These are phyloP conservation scores for Actinia tenebrosa DNA, from an alignment of 64 coral and sea anemone genomes.

Conservation along the genomic window DNA sequence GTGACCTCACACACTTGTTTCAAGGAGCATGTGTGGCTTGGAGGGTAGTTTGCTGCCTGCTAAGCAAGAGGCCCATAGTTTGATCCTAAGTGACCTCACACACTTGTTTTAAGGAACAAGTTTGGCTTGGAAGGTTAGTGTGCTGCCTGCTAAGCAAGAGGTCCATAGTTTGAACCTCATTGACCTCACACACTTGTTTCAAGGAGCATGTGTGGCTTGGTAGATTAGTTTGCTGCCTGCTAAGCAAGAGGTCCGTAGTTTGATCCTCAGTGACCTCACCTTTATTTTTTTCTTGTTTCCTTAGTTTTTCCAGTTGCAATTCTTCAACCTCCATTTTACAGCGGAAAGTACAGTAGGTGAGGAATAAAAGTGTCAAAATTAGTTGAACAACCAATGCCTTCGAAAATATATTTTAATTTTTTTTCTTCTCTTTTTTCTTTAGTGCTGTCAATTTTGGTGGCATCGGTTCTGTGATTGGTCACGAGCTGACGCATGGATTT, in stretches of 20 bases:
- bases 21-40: neutral
- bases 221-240: neutral
- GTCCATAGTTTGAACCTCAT: too few species aligned
- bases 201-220: neutral
- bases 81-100: neutral
- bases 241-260: too few species aligned
- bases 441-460: constrained; percentile 54
- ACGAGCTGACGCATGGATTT: constrained; percentile 62
- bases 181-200: too few species aligned
- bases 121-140: neutral
- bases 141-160: too few species aligned
- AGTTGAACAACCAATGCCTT: neutral
- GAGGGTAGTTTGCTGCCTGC: too few species aligned
- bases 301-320: constrained; percentile 58
- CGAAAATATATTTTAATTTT: neutral
- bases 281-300: neutral
- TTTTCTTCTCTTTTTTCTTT: neutral
- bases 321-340: constrained; percentile 56
- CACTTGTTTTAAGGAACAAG: neutral
- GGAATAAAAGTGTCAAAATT: neutral
- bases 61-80: too few species aligned
- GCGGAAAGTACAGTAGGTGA: constrained; percentile 47
- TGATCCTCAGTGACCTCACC: neutral
- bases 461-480: constrained; percentile 43
- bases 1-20: too few species aligned